Percentiles rank a stretch among this genome's conserved stretches.
Evolutionary conservation across 2,888 invertebrate species (phyloP).

Genomic region (Metopia argyrocephala): DNA sequence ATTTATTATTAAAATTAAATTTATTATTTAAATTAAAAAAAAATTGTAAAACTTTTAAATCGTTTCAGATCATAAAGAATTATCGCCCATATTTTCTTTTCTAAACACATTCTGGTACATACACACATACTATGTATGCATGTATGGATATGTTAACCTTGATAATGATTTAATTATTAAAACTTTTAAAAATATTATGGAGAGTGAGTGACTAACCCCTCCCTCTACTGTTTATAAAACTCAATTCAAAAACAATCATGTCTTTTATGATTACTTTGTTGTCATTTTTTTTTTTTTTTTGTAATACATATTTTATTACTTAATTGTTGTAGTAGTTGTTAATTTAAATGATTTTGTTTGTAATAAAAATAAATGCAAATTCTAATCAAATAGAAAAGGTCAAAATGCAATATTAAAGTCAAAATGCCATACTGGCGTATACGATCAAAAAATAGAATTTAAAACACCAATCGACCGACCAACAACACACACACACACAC

Average conservation of each 20-base stretch:
- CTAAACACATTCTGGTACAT: too few species aligned
- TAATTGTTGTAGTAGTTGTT: slow-evolving; percentile 37
- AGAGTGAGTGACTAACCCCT: too few species aligned
- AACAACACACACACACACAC: slow-evolving; percentile 3
- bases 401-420: slow-evolving; percentile 32
- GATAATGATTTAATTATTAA: too few species aligned
- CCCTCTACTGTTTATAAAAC: too few species aligned
- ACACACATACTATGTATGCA: too few species aligned
- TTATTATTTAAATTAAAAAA: too few species aligned
- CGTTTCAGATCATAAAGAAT: too few species aligned
- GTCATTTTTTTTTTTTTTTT: slow-evolving; percentile 54
- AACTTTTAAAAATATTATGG: too few species aligned
- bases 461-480: neutral
- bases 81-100: too few species aligned
- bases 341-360: neutral
- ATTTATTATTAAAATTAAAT: too few species aligned
- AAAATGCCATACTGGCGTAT: slow-evolving; percentile 42
- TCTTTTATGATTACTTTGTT: slow-evolving; percentile 60
- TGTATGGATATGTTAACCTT: too few species aligned
- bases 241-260: slow-evolving; percentile 44
- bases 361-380: slow-evolving; percentile 51
- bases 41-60: too few species aligned
- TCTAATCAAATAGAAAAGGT: slow-evolving; percentile 63
- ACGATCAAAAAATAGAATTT: neutral
- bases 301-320: slow-evolving; percentile 12